Evolutionary conservation across 2,797 vertebrate genomes (phyloP), one percentile per base, ranked within the genome.

Genomic region (Hemibagrus guttatus): DNA sequence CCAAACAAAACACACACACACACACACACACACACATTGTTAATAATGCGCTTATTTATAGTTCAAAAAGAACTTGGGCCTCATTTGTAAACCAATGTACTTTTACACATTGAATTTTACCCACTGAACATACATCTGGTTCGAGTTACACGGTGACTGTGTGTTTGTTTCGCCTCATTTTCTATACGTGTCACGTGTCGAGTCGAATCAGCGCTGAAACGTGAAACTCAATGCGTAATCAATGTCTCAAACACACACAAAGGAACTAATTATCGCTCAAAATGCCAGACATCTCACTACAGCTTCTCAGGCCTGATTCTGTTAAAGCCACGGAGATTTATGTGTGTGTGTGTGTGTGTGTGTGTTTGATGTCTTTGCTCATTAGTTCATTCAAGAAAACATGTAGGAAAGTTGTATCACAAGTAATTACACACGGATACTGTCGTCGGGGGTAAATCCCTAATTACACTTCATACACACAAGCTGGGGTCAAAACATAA

Each of bases 171-270:
- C 74, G 54, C 74, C 49, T 76, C 74, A 6, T 54, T n/a, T 16
- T 76, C 16, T 21, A 3, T 21, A 56, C 3, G 14, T 56, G 3
- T 6, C 4, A 39, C 2, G 54, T 23, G 75, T 79, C 49, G n/a
- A 35, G 76, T 79, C 35, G 8, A 79, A 59, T 59, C 31, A 39
- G 54, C 4, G 28, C 54, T 23, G 19, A 58, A 7, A 61, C 13
- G 13, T 16, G 31, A 61, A 61, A 61, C 26, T 80, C 31, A 61
- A 39, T 80, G 78, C 61, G 56, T 80, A 80, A 80, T 80, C 75
- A 78, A 58, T 79, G 75, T 58, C 75, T 56, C 58, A 59, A 79
- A 79, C 52, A 26, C 76, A 79, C 76, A 80, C 76, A 80, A 80
- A 39, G 56, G 31, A 59, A 80, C 19, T 79, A 56, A 79, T 79